Evolutionary conservation across 2,888 invertebrate species (phyloP).

Genomic region (Tetropium fuscum): DNA sequence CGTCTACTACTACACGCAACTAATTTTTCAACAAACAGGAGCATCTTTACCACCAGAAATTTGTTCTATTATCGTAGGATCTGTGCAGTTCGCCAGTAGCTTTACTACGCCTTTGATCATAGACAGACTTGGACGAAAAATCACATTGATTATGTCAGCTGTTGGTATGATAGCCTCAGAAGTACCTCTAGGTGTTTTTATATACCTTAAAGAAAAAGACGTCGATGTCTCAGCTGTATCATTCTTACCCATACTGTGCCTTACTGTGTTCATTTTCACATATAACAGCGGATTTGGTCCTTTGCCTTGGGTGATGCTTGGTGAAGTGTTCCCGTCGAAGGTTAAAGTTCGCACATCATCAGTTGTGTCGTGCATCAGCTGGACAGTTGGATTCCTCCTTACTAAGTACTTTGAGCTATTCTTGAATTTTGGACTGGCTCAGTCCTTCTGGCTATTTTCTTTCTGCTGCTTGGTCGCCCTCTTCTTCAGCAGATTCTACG

Average conservation of each 20-base stretch:
- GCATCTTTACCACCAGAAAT: slow-evolving; percentile 67
- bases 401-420: slow-evolving; percentile 40
- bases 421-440: slow-evolving; percentile 29
- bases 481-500: slow-evolving; percentile 30
- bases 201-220: slow-evolving; percentile 54
- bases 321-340: slow-evolving; percentile 82
- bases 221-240: slow-evolving; percentile 62
- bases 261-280: slow-evolving; percentile 77
- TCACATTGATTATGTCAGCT: slow-evolving; percentile 77
- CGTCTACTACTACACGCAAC: slow-evolving; percentile 79
- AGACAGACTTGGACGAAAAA: slow-evolving; percentile 79
- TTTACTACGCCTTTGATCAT: slow-evolving; percentile 78
- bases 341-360: slow-evolving; percentile 75
- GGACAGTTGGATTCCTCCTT: slow-evolving; percentile 34
- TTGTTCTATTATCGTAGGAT: slow-evolving; percentile 82
- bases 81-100: slow-evolving; percentile 79
- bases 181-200: slow-evolving; percentile 77
- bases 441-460: slow-evolving; percentile 31
- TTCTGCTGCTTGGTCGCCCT: neutral
- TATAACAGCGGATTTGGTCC: slow-evolving; percentile 80
- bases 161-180: slow-evolving; percentile 74
- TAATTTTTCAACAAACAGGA: slow-evolving; percentile 71
- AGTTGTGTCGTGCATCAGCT: slow-evolving; percentile 27
- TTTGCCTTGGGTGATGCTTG: slow-evolving; percentile 83
- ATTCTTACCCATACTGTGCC: slow-evolving; percentile 77